These are phyloP conservation scores for Aleiodes alternator DNA, from an alignment of 2,888 invertebrate species.

Conservation along the genomic window DNA sequence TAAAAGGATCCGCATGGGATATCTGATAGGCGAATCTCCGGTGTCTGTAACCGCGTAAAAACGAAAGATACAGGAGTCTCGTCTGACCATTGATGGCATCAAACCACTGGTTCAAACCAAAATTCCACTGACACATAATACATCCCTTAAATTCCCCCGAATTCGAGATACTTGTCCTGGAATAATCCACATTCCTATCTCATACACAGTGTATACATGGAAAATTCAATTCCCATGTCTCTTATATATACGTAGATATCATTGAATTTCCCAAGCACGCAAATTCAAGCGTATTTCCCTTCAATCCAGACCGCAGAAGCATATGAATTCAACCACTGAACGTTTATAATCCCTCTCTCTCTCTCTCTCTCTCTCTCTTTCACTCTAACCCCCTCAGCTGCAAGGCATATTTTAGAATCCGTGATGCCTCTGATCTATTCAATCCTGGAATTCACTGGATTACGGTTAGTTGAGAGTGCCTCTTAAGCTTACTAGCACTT, in stretches of 20 bases:
- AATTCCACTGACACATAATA: too few relatives aligned
- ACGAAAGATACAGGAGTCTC: too few relatives aligned
- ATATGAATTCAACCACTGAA: conserved; percentile 29
- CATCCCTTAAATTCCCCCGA: too few relatives aligned
- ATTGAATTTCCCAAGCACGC: conserved; percentile 19
- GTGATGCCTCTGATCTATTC: conserved; percentile 23
- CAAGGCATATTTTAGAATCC: conserved; percentile 34
- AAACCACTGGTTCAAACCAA: too few relatives aligned
- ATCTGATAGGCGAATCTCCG: too few relatives aligned
- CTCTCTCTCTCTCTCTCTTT: too few relatives aligned
- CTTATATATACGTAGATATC: not conserved
- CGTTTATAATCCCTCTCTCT: conserved; percentile 12
- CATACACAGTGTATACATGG: not conserved
- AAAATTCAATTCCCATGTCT: too few relatives aligned
- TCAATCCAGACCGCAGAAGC: conserved; percentile 26
- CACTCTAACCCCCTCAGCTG: not conserved
- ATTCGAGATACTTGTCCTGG: conserved; percentile 1
- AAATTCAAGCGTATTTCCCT: conserved; percentile 29
- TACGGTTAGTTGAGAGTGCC: conserved; percentile 14
- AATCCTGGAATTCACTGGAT: conserved; percentile 29
- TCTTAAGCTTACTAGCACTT: conserved; percentile 24
- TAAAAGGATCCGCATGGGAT: too few relatives aligned
- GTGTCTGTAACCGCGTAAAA: too few relatives aligned
- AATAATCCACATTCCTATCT: conserved; percentile 13
- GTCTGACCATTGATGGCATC: too few relatives aligned